Base-by-base conservation (phyloP, 2,113 vertebrate genomes). In the Rhineura floridana region DNA sequence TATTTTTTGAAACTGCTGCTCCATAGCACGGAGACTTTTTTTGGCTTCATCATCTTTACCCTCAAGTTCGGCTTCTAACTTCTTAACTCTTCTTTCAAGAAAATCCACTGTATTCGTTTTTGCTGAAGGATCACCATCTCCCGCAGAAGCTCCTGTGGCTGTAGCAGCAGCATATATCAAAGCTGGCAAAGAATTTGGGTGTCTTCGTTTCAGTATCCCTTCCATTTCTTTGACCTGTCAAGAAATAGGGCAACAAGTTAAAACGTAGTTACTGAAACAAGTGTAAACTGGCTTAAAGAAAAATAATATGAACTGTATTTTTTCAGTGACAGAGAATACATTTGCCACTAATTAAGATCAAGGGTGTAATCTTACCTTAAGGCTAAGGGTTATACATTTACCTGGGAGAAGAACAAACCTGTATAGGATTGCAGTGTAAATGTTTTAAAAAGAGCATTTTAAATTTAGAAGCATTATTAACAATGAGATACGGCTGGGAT, bases 221-320 rank as follows among this genome's bases (percentile, higher is more conserved):
- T 99, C 98, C 97, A 99, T 98, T 96, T 99, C 98, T 89, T 98
- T 98, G 83, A 99, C 98, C 98, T 99, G 89, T 76, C 59, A 77
- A 90, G 59, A 92, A 94, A 83, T 92, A 87, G 42, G 63, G 33
- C 1, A 88, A 81, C 30, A 90, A 25, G 48, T 85, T 23, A 89
- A 88, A 87, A 79, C 65, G 2, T 70, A n/a, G 39, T 75, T 17
- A 17, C 52, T 8, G 48, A 62, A 81, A 52, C 42, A 33, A 50
- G 62, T 44, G 30, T 63, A 42, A 75, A 59, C 21, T 15, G 39
- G n/a, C 6, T 69, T 59, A 59, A 9, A 42, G 17, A 12, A 77
- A 59, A 79, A n/a, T 48, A 3, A 19, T 48, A 48, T 86, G 30
- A 67, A 70, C n/a, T 78, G 39, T 28, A 85, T 19, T 12, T 52